A percentile compares a stretch with the other conserved stretches of the same genome.
Evolutionary conservation across 2,797 vertebrate species (phyloP).

Genomic region (Balearica regulorum): DNA sequence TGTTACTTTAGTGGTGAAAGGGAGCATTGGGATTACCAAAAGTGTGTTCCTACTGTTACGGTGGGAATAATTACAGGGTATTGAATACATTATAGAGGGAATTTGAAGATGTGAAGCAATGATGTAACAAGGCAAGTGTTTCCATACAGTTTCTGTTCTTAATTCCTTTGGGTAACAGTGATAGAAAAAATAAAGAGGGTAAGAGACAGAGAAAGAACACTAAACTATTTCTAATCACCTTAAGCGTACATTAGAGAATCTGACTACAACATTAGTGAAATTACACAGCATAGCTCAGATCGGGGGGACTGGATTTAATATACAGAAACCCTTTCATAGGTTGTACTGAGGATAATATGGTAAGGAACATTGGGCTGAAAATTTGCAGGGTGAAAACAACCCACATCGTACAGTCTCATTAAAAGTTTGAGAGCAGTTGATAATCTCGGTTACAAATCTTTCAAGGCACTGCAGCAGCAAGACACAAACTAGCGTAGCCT

Average conservation of each 20-base stretch:
- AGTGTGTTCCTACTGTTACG: constrained; percentile 1
- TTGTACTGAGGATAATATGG: constrained; percentile 30
- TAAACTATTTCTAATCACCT: constrained; percentile 57
- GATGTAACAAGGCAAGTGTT: constrained; percentile 28
- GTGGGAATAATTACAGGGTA: constrained; percentile 32
- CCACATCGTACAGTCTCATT: neutral
- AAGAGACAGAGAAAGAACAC: constrained; percentile 47
- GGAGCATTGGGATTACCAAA: neutral
- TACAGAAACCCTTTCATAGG: constrained; percentile 29
- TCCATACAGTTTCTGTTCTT: neutral
- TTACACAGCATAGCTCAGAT: constrained; percentile 34
- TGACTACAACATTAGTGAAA: constrained; percentile 55
- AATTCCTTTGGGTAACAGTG: neutral
- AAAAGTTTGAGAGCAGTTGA: constrained; percentile 26
- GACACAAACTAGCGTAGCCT: neutral
- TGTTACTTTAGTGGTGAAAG: constrained; percentile 28
- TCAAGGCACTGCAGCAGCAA: neutral
- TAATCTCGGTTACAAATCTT: neutral
- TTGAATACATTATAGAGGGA: neutral
- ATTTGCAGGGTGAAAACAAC: constrained; percentile 6
- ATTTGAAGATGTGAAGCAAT: constrained; percentile 7
- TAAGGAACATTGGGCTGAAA: constrained; percentile 25
- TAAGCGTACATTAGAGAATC: constrained; percentile 40
- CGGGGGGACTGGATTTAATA: constrained; percentile 31
- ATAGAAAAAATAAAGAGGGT: constrained; percentile 26